Percentiles rank a stretch among this genome's conserved stretches.
Conservation (phyloP, 2,113 vertebrate genomes). For the Formicarius rufipectus region DNA sequence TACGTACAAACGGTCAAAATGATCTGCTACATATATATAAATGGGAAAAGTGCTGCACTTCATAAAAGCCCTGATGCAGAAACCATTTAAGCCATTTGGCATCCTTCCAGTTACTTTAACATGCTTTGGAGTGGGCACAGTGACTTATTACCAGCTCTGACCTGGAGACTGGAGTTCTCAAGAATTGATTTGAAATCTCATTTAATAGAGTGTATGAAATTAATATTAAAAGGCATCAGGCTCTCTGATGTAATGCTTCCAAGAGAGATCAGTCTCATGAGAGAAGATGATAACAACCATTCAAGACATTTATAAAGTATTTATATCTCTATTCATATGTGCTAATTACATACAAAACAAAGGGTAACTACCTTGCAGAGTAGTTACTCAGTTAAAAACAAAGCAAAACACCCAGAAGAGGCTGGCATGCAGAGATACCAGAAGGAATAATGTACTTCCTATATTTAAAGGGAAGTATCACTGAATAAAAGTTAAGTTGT, state of each 20-base stretch:
- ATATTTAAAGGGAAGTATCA: not conserved
- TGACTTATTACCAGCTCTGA: conserved; percentile 19
- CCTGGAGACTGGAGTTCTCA: not conserved
- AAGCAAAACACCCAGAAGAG: not conserved
- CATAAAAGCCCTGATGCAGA: conserved; percentile 20
- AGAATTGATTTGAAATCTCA: conserved; percentile 19
- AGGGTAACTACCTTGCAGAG: not conserved
- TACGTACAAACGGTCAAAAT: not conserved
- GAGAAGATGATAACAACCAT: not conserved
- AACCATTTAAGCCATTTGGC: conserved; percentile 15
- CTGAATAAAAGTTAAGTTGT: not conserved
- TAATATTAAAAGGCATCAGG: not conserved
- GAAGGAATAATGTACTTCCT: not conserved
- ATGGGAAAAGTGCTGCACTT: not conserved
- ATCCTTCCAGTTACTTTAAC: conserved; percentile 23
- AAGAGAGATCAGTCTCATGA: not conserved
- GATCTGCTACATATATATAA: not conserved
- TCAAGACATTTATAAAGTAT: not conserved
- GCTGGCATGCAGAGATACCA: not conserved
- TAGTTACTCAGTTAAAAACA: not conserved
- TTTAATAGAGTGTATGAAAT: conserved; percentile 34
- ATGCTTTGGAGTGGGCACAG: not conserved
- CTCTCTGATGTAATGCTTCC: not conserved
- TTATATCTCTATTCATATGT: not conserved
- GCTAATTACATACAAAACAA: not conserved